Evolutionary conservation across 2,888 invertebrate genomes (phyloP), one percentile per base, ranked within the genome.

Genomic region (Drosophila histrio): DNA sequence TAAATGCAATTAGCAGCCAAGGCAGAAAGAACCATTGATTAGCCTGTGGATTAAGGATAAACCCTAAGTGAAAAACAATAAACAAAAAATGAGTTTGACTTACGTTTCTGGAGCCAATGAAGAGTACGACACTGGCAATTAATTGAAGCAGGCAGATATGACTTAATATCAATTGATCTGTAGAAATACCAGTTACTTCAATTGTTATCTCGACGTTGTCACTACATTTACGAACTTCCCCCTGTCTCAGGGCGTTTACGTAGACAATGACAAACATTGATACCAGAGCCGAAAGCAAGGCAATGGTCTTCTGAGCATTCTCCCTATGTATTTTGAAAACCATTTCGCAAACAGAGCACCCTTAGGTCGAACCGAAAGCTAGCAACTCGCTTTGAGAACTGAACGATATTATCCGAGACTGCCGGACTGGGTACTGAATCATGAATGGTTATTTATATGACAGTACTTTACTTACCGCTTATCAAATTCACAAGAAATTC

Each of bases 61-160:
- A n/a, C 3, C 8, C 0, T 2, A 4, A 19, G 1, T 5, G 0
- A n/a, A 11, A 15, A 5, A 47, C 6, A 2, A 7, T 1, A 3
- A 3, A 17, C 6, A 6, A 9, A 8, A 0, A n/a, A 4, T 9
- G 6, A 0, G 5, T 11, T 0, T 11, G 7, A 5, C 52, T 39
- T 32, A 79, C 79, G 39, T 69, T 36, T 0, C 57, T 0, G 0
- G 66, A 56, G 5, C 73, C 64, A 5, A 73, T 13, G 2, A 69
- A 24, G 0, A 80, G 47, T 0, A 61, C 0, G 0, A 63, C 2
- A 7, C 73, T 76, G 0, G 64, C 72, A 15, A 69, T 1, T 1
- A 60, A 32, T n/a, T 80, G 86, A 38, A 82, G 22, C 38, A 79
- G 15, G 11, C 77, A 69, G 1, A 82, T 24, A 8, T 86, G 76